Conservation (phyloP, 2,113 vertebrate species). For the Otolemur garnettii region DNA sequence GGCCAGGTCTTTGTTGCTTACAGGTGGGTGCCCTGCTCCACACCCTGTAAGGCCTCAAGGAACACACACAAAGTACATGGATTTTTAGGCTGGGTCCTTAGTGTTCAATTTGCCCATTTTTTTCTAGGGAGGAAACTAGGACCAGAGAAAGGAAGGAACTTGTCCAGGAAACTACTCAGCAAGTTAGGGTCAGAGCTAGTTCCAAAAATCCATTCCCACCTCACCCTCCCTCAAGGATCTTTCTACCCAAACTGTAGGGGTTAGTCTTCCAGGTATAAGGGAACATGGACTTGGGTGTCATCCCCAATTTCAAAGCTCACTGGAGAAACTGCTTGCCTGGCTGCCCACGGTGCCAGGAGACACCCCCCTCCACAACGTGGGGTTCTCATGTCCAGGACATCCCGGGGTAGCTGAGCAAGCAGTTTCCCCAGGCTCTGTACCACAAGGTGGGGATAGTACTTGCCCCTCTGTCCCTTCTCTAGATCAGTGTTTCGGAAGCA, state of each 20-base stretch:
- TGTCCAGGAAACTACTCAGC: background rate
- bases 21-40: background rate
- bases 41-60: background rate
- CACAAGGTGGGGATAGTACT: fast-evolving
- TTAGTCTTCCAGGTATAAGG: fast-evolving
- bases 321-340: background rate
- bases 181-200: background rate
- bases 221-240: background rate
- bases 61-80: background rate
- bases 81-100: background rate
- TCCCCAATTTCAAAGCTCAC: background rate
- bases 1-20: background rate
- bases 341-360: background rate
- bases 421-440: background rate
- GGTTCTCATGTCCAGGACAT: fast-evolving
- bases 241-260: background rate
- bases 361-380: background rate
- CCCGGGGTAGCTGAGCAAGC: background rate
- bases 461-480: background rate
- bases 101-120: background rate
- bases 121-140: background rate
- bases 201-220: no score
- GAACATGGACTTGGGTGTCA: background rate
- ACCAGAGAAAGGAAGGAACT: background rate
- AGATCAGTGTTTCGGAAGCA: background rate